Conservation (phyloP, 2,113 vertebrate genomes). For the Xiphorhynchus elegans region DNA sequence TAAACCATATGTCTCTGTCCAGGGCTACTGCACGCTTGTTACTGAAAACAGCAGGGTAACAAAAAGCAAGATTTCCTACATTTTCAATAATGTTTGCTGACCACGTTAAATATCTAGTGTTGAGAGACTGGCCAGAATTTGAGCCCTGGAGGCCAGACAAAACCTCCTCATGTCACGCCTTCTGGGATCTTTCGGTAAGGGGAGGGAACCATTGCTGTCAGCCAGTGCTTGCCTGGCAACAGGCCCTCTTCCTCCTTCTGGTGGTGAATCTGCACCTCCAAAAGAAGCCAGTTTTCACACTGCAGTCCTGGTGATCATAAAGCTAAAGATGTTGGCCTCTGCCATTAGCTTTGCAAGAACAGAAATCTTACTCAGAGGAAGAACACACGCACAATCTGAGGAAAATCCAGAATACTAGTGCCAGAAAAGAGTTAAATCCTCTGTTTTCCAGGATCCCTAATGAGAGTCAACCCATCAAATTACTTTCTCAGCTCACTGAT, state of each 20-base stretch:
- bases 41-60: background rate
- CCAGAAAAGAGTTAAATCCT: background rate
- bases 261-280: background rate
- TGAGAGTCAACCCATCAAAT: background rate
- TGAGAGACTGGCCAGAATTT: constrained; percentile 13
- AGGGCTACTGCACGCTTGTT: background rate
- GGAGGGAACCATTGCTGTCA: background rate
- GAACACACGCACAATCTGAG: background rate
- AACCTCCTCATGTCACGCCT: background rate
- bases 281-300: constrained; percentile 1
- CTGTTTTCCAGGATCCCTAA: background rate
- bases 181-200: background rate
- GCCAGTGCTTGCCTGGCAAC: background rate
- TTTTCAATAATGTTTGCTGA: constrained; percentile 1
- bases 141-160: constrained; percentile 22
- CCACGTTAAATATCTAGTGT: background rate
- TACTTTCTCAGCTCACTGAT: background rate
- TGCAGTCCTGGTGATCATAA: background rate
- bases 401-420: background rate
- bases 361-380: background rate
- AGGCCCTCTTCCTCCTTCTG: background rate
- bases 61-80: constrained; percentile 22
- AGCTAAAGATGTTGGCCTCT: background rate
- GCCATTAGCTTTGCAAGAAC: background rate
- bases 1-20: constrained; percentile 30